Conservation (phyloP, 1,140 invertebrate genomes). For the Diorhabda elongata region DNA sequence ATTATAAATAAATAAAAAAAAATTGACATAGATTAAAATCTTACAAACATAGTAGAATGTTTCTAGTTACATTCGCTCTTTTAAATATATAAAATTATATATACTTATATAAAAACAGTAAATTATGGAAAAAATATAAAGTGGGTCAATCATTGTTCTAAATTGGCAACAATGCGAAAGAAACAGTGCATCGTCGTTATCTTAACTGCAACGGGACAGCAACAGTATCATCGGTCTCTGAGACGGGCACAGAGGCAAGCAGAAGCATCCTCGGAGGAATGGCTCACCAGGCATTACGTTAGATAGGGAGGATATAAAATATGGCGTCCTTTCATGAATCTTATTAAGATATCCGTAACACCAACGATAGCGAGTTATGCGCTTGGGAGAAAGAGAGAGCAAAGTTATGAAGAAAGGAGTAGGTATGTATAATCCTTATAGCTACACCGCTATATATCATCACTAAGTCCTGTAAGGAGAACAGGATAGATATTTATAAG, state of each 20-base stretch:
- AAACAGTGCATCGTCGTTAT: slow-evolving; percentile 28
- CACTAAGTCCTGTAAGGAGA: slow-evolving; percentile 49
- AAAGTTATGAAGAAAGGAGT: slow-evolving; percentile 51
- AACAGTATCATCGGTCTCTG: slow-evolving; percentile 18
- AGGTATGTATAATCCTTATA: slow-evolving; percentile 49
- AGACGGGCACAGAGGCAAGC: background rate
- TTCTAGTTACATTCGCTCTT: too few species aligned
- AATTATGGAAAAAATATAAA: too few species aligned
- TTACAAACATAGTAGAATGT: too few species aligned
- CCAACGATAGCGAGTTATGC: slow-evolving; percentile 45
- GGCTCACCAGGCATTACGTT: slow-evolving; percentile 40
- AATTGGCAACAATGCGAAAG: background rate
- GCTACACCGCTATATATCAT: slow-evolving; percentile 50
- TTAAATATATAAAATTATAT: too few species aligned
- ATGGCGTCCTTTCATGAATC: slow-evolving; percentile 67
- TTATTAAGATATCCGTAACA: slow-evolving; percentile 65
- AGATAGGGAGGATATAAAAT: slow-evolving; percentile 60
- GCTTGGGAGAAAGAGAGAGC: slow-evolving; percentile 38
- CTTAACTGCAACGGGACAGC: slow-evolving; percentile 33
- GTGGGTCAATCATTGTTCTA: too few species aligned
- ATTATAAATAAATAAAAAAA: too few species aligned
- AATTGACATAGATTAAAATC: too few species aligned
- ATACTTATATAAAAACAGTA: too few species aligned
- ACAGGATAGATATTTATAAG: slow-evolving; percentile 50
- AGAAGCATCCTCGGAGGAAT: slow-evolving; percentile 25